phyloP scores from a whole-genome alignment of 2,888 invertebrate genomes.

The Eudemis profundana region DNA sequence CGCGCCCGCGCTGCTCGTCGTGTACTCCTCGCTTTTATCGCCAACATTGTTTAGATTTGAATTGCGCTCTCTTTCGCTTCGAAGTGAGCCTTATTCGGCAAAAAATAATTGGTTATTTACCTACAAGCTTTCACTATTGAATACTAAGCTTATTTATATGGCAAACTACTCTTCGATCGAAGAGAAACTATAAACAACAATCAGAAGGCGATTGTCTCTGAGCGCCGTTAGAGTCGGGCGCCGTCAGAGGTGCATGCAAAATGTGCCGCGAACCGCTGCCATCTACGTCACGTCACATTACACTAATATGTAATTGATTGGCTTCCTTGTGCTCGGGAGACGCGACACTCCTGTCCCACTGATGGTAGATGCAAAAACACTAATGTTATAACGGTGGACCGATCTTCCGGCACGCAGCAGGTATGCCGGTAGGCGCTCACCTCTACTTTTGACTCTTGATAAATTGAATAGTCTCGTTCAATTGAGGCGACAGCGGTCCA shows the following conservation, averaged over 20 bases:
- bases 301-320: conserved; percentile 84
- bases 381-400: conserved; percentile 77
- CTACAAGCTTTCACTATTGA: conserved; percentile 46
- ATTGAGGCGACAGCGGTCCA: conserved; percentile 56
- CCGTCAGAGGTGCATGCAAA: conserved; percentile 66
- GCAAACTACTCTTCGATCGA: conserved; percentile 34
- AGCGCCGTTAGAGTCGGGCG: conserved; percentile 63
- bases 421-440: conserved; percentile 50
- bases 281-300: conserved; percentile 80
- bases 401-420: conserved; percentile 65
- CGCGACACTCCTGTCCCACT: conserved; percentile 75
- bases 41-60: conserved; percentile 54
- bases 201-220: conserved; percentile 66
- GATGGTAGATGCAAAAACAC: conserved; percentile 79
- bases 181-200: conserved; percentile 60
- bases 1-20: conserved; percentile 46
- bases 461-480: conserved; percentile 63
- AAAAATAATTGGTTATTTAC: conserved; percentile 47
- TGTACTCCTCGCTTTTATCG: conserved; percentile 44
- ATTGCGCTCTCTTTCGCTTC: conserved; percentile 48
- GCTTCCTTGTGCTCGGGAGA: conserved; percentile 72
- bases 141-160: conserved; percentile 42
- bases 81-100: conserved; percentile 50
- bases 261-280: conserved; percentile 67
- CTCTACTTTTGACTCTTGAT: conserved; percentile 59